Conservation (phyloP, 2,797 vertebrate genomes). For the Acanthis flammea region DNA sequence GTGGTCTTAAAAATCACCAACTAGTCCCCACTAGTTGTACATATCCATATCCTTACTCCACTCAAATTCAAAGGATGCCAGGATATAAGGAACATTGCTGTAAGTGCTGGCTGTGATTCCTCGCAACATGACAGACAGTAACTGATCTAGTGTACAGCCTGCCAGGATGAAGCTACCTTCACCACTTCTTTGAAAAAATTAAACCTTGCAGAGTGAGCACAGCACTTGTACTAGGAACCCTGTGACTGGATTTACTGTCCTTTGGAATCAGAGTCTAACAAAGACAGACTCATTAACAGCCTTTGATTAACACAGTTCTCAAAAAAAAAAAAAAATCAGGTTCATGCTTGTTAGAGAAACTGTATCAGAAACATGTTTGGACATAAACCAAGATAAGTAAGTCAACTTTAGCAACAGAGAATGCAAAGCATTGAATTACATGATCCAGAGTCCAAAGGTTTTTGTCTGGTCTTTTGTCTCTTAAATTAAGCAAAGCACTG, state of each 20-base stretch:
- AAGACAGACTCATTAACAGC: neutral
- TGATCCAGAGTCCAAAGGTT: neutral
- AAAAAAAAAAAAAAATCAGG: neutral
- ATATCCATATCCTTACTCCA: neutral
- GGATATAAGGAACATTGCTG: accelerated
- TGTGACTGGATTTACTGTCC: neutral
- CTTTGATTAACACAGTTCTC: neutral
- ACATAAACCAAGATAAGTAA: neutral
- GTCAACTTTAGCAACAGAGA: neutral
- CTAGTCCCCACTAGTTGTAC: neutral
- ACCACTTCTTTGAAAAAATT: neutral
- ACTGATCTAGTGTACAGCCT: neutral
- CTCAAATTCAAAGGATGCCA: neutral
- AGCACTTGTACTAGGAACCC: neutral
- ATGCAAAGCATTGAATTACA: neutral
- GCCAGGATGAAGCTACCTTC: neutral
- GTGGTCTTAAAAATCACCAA: neutral
- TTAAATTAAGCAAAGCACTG: neutral
- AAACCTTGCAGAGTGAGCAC: neutral
- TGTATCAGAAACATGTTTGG: neutral
- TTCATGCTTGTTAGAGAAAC: neutral
- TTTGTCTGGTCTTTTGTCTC: neutral
- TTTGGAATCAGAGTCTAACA: neutral
- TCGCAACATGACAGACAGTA: neutral
- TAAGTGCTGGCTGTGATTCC: neutral